Evolutionary conservation across 2,888 invertebrate species (phyloP), one percentile per base, ranked within the genome.

Genomic region (Chydorus sphaericus): DNA sequence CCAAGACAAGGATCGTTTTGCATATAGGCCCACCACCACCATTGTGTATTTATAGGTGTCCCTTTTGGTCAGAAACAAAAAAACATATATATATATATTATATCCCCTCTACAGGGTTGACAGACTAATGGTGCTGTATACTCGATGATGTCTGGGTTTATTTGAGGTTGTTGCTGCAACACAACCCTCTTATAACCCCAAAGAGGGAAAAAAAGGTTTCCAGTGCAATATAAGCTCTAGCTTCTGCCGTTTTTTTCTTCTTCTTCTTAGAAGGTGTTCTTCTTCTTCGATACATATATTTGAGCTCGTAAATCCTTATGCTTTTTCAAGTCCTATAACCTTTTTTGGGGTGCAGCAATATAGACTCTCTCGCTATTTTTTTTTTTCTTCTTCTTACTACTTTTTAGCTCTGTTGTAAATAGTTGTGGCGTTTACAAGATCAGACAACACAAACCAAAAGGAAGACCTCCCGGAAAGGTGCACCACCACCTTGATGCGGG

Each of bases 371-470:
- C 8, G 28, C 26, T 28, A 26, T 23, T 44, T 39, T 16, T 39
- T 39, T 16, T 39, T 23, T 23, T 23, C 6, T 4, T 44, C 11
- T 23, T 7, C 44, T 44, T 14, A 7, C 18, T 23, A 16, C 14
- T n/a, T n/a, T n/a, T n/a, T 39, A 23, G 39, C 39, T 18, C 52
- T 26, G 52, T 36, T 52, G 52, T 52, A 52, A 52, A 52, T 52
- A 52, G 36, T 52, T 52, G 52, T 52, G 52, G 52, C 52, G 52
- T 52, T 52, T 52, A 52, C 52, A 52, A 52, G 52, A 52, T 36
- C 52, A 52, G 52, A 52, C 36, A 52, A 52, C 36, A 52, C 23
- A 33, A 20, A 36, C 31, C 31, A 37, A 52, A 23, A 10, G 18
- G 30, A 23, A 26, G 52, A 52, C 52, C 52, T 52, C 52, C 52